Percentiles rank a stretch among this genome's conserved stretches.
These are phyloP conservation scores for Brachionus koreanus DNA, from an alignment of 1,140 invertebrate genomes.

Conservation along the genomic window DNA sequence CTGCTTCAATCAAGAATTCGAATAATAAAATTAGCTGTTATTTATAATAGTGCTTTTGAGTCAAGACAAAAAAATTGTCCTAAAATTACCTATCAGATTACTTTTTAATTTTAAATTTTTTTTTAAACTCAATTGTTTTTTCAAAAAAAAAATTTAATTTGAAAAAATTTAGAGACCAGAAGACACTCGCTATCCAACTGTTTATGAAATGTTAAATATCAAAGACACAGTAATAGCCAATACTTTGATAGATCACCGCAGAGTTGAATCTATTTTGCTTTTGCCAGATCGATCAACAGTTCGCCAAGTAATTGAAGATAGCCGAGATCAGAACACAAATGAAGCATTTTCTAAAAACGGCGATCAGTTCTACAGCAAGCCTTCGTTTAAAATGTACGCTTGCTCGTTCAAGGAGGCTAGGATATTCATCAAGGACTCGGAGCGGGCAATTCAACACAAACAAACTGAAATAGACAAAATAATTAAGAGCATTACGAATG, in stretches of 20 bases:
- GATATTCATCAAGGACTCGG: slow-evolving; percentile 52
- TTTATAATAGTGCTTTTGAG: no score
- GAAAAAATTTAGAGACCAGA: slow-evolving; percentile 47
- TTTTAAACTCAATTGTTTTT: no score
- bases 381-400: slow-evolving; percentile 56
- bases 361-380: slow-evolving; percentile 52
- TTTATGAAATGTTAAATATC: slow-evolving; percentile 70
- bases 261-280: slow-evolving; percentile 55
- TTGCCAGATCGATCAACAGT: slow-evolving; percentile 52
- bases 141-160: not conserved
- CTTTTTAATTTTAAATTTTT: no score
- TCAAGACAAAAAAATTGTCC: no score
- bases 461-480: slow-evolving; percentile 48
- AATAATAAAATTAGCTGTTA: no score
- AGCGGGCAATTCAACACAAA: slow-evolving; percentile 46
- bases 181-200: slow-evolving; percentile 57
- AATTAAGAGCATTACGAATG: not conserved
- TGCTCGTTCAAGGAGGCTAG: slow-evolving; percentile 48
- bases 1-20: no score
- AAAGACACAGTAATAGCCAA: slow-evolving; percentile 74
- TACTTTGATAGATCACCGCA: slow-evolving; percentile 73
- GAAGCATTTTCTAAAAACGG: slow-evolving; percentile 54
- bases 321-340: slow-evolving; percentile 49
- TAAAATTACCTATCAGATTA: no score
- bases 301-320: slow-evolving; percentile 52